A percentile compares a stretch with the other conserved stretches of the same genome.
These are phyloP conservation scores for Gallinago media DNA, from an alignment of 2,113 vertebrate species.

Conservation along the genomic window DNA sequence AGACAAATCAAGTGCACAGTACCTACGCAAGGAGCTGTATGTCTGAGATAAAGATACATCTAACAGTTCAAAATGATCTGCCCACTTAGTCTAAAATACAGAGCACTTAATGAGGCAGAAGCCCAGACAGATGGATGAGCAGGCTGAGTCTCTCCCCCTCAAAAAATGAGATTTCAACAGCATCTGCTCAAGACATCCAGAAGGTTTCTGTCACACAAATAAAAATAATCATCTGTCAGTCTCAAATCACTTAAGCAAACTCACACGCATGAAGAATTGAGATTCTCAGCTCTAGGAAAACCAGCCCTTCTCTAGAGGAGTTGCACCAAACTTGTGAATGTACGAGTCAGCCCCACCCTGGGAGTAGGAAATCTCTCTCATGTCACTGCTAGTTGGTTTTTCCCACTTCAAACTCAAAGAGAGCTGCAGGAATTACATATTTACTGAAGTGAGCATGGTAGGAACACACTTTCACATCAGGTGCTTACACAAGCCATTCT, in stretches of 20 bases:
- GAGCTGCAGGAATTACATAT: background rate
- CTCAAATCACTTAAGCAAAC: background rate
- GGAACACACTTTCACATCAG: background rate
- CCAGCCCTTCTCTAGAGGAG: background rate
- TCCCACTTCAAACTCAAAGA: rapidly evolving
- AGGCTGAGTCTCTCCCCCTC: slow-evolving; percentile 17
- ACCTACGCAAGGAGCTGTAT: background rate
- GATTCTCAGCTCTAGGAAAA: background rate
- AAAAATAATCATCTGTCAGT: slow-evolving; percentile 34
- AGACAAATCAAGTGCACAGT: background rate
- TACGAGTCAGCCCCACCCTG: background rate
- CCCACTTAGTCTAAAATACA: background rate
- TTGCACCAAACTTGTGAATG: rapidly evolving
- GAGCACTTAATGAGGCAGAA: slow-evolving; percentile 19
- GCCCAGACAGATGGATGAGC: slow-evolving; percentile 43
- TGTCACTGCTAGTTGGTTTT: background rate
- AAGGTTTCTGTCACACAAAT: slow-evolving; percentile 47
- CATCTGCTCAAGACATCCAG: slow-evolving; percentile 43
- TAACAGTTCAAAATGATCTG: background rate
- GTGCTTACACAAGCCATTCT: background rate
- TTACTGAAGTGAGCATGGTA: background rate
- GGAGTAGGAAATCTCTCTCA: rapidly evolving
- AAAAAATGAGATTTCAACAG: slow-evolving; percentile 14
- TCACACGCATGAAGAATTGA: background rate
- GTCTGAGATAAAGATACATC: background rate